Base-by-base conservation (phyloP, 2,797 vertebrate species). In the Rhinophrynus dorsalis region DNA sequence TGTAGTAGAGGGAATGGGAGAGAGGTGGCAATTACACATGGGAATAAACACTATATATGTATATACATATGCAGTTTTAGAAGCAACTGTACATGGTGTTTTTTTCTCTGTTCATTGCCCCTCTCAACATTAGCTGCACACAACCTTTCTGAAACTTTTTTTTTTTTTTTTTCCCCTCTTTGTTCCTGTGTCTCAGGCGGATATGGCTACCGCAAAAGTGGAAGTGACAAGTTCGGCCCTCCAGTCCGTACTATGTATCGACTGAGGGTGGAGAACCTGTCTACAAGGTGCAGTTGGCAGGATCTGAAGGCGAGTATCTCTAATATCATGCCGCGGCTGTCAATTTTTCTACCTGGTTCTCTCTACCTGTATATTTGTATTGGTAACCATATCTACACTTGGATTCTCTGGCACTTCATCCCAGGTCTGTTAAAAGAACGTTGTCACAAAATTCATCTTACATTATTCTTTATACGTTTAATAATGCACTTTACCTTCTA, bases 201-300 rank as follows among this genome's bases (percentile, higher is more conserved):
- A 83, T 91, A 90, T 88, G 94, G 95, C 82, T 96, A 96, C 87
- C 95, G 95, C 68, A 95, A 95, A 84, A 96, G 93, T 82, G 93
- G 93, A 83, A 91, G 94, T 86, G 96, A 98, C 89, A 88, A 96
- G 80, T 96, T 95, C 23, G 96, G 96, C 74, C 96, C 96, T 70
- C 96, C 96, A 0, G 94, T 95, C 55, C 91, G 96, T 79, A 97
- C 96, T 65, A 96, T 98, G 81, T 98, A 99, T 88, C 94, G 96
- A 63, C 93, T 99, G 80, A 96, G 97, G 88, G 96, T 98, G 83
- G 96, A 98, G 85, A 98, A 98, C 85, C 90, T 98, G 80, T 98
- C 96, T 76, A 97, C 95, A 82, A 94, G 94, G 75, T 99, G 96
- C 89, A 99, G 96, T 84, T 99, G 96, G 96, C 96, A 99, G 80